Conservation (phyloP, 2,113 vertebrate genomes). For the Paradoxurus hermaphroditus region DNA sequence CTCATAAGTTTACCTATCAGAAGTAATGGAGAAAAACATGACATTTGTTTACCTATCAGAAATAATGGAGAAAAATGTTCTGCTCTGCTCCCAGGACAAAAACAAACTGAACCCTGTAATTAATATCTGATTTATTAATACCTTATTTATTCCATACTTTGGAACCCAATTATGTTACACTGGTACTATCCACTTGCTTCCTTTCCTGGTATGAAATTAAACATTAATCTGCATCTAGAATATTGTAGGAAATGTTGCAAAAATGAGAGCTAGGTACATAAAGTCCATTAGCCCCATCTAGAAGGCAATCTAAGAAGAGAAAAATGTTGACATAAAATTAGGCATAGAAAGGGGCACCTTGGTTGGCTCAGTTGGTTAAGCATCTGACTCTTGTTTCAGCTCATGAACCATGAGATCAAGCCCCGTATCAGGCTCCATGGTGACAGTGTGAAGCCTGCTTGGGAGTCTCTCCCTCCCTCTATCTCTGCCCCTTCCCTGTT, state of each 20-base stretch:
- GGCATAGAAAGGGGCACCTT: not conserved
- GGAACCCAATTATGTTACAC: not conserved
- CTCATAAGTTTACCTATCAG: conserved; percentile 96
- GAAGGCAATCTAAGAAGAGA: not conserved
- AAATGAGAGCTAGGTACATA: not conserved
- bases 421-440: no score
- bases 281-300: not conserved
- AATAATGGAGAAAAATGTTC: conserved; percentile 17
- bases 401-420: no score
- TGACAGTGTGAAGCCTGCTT: no score
- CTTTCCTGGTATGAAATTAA: conserved; percentile 12
- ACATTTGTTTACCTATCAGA: conserved; percentile 69
- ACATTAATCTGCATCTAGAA: not conserved
- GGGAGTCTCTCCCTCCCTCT: no score
- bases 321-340: not conserved
- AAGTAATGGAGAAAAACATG: conserved; percentile 16
- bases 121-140: not conserved
- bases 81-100: not conserved
- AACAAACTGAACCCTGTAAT: not conserved
- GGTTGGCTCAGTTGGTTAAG: no score
- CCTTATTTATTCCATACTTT: not conserved
- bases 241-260: not conserved
- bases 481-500: no score
- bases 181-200: not conserved
- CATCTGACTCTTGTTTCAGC: no score